A percentile compares a stretch with the other conserved stretches of the same genome.
phyloP scores from a whole-genome alignment of 53 echinoderm and acorn worm genomes.

The Holothuria leucospilota region DNA sequence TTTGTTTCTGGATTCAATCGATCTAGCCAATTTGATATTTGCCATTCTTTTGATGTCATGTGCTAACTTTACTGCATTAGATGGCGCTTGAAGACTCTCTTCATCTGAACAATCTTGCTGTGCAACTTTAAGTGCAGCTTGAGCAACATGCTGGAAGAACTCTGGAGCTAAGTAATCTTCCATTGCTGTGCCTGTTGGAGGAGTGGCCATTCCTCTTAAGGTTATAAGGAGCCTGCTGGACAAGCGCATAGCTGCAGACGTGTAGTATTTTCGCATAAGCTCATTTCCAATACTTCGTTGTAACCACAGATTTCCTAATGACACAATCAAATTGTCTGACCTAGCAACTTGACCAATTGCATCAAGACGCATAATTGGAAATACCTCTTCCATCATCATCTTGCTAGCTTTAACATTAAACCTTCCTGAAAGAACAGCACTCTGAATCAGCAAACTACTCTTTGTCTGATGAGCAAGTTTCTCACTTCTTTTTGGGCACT shows the following conservation, averaged over 20 bases:
- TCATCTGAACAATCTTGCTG: constrained; percentile 54
- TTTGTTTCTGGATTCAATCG: constrained; percentile 44
- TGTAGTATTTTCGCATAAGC: constrained; percentile 60
- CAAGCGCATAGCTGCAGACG: constrained; percentile 53
- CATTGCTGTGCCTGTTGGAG: constrained; percentile 34
- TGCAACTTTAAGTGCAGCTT: constrained; percentile 38
- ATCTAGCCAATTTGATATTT: constrained; percentile 52
- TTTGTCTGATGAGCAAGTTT: constrained; percentile 26
- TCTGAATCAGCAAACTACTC: constrained; percentile 51
- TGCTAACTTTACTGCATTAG: constrained; percentile 55
- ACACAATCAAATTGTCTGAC: constrained; percentile 20
- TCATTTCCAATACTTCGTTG: constrained; percentile 53
- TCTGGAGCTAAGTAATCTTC: constrained; percentile 19
- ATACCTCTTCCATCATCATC: constrained; percentile 44
- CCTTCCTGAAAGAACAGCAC: constrained; percentile 58
- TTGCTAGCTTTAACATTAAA: constrained; percentile 23
- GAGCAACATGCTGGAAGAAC: constrained; percentile 7
- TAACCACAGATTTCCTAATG: constrained; percentile 53
- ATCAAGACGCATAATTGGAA: constrained; percentile 48
- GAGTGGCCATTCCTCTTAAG: constrained; percentile 37
- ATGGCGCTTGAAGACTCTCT: constrained; percentile 57
- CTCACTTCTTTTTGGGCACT: constrained; percentile 3
- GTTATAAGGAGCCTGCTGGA: constrained; percentile 38
- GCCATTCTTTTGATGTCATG: constrained; percentile 59
- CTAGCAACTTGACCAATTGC: constrained; percentile 48